Conservation (phyloP, 1,140 invertebrate genomes). For the Penaeus vannamei region DNA sequence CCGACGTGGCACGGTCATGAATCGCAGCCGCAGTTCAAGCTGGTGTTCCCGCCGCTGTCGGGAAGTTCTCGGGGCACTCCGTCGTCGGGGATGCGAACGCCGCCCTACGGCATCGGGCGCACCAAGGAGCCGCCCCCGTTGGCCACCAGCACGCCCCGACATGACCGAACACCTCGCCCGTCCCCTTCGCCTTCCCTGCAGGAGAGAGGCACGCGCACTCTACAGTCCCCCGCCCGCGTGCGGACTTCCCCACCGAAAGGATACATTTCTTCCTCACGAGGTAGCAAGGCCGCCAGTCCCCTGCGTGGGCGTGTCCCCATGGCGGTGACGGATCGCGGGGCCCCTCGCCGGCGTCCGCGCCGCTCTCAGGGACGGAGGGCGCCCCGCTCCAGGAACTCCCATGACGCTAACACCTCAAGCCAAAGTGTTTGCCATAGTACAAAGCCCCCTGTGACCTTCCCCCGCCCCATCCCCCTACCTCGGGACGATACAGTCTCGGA, state of each 20-base stretch:
- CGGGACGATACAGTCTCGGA: constrained; percentile 60
- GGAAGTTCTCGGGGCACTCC: background rate
- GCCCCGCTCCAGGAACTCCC: constrained; percentile 40
- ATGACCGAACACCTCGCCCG: constrained; percentile 53
- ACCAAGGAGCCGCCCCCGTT: constrained; percentile 53
- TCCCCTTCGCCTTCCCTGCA: constrained; percentile 26
- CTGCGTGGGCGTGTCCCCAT: constrained; percentile 20
- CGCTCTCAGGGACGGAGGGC: constrained; percentile 54
- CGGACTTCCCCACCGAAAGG: constrained; percentile 4
- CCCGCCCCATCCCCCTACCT: background rate
- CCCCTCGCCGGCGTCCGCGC: constrained; percentile 48
- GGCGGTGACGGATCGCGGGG: constrained; percentile 43
- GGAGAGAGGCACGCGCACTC: constrained; percentile 10
- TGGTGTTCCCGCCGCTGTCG: constrained; percentile 29
- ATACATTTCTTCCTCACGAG: background rate
- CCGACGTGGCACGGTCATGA: constrained; percentile 39
- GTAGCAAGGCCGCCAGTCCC: constrained; percentile 31
- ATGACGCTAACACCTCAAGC: constrained; percentile 6
- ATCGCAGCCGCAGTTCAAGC: constrained; percentile 10
- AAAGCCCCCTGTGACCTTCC: background rate
- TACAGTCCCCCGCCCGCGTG: constrained; percentile 17
- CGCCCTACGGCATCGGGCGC: background rate
- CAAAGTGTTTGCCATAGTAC: constrained; percentile 32
- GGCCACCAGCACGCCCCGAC: constrained; percentile 67
- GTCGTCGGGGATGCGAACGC: background rate